phyloP scores from a whole-genome alignment of 2,797 vertebrate genomes.

The Tachyglossus aculeatus region DNA sequence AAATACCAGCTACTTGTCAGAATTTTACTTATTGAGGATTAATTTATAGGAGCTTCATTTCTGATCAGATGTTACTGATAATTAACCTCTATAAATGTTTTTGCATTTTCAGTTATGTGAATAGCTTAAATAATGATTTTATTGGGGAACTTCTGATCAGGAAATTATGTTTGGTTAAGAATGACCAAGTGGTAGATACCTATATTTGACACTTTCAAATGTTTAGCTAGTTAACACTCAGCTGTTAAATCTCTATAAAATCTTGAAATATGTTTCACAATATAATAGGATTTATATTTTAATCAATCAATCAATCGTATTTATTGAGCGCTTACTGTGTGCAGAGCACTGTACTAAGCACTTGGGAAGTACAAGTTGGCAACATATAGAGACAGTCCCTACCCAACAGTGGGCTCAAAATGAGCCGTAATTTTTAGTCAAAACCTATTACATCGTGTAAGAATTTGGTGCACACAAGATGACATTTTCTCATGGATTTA shows the following conservation, averaged over 20 bases:
- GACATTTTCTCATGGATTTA: too few relatives aligned
- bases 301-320: too few relatives aligned
- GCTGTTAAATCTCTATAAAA: background rate
- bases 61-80: slow-evolving; percentile 43
- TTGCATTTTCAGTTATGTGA: slow-evolving; percentile 38
- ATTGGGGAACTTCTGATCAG: background rate
- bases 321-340: too few relatives aligned
- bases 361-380: too few relatives aligned
- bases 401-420: too few relatives aligned
- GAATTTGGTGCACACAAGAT: too few relatives aligned
- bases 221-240: background rate
- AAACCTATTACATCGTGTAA: too few relatives aligned
- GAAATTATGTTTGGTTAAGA: background rate
- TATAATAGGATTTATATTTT: background rate
- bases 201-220: background rate
- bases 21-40: background rate
- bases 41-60: slow-evolving; percentile 1
- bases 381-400: too few relatives aligned
- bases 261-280: background rate
- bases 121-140: slow-evolving; percentile 25
- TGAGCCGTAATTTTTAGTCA: too few relatives aligned
- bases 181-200: background rate
- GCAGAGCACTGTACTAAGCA: too few relatives aligned
- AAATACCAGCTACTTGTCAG: slow-evolving; percentile 23
- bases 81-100: slow-evolving; percentile 25